Evolutionary conservation across 1,140 invertebrate genomes (phyloP).

Genomic region (Uloborus diversus): DNA sequence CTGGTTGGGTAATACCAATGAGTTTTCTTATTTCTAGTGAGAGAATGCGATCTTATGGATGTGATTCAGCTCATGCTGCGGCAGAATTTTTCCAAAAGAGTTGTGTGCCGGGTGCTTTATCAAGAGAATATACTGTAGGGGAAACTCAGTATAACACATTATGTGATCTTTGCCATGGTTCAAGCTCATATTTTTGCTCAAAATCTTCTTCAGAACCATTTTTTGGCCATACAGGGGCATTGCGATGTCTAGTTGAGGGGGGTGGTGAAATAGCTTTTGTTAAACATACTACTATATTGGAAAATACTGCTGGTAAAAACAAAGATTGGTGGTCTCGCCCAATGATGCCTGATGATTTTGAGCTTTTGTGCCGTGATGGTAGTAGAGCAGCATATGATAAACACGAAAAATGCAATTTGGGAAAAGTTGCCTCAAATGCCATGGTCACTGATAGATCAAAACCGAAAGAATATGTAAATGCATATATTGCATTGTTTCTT

Average conservation of each 20-base stretch:
- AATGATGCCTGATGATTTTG: constrained; percentile 88
- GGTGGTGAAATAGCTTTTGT: constrained; percentile 95
- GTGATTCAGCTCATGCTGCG: constrained; percentile 86
- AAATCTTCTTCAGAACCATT: constrained; percentile 88
- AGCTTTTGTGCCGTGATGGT: constrained; percentile 93
- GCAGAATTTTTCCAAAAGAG: constrained; percentile 86
- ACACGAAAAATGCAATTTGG: constrained; percentile 79
- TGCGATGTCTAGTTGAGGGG: constrained; percentile 92
- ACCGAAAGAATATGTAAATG: constrained; percentile 77
- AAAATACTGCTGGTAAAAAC: constrained; percentile 90
- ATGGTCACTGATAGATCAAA: constrained; percentile 88
- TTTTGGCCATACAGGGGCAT: constrained; percentile 88
- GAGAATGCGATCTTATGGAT: constrained; percentile 91
- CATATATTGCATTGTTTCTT: constrained; percentile 86
- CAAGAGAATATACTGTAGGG: constrained; percentile 68
- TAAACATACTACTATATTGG: constrained; percentile 85
- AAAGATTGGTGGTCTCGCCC: constrained; percentile 93
- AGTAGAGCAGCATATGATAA: constrained; percentile 65
- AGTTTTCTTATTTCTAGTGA: constrained; percentile 92
- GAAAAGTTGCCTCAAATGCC: constrained; percentile 89
- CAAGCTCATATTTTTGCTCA: constrained; percentile 81
- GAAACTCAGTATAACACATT: constrained; percentile 72
- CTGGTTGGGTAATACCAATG: constrained; percentile 95
- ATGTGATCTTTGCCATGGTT: constrained; percentile 92
- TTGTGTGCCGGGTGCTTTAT: constrained; percentile 69